Evolutionary conservation across 2,797 vertebrate genomes (phyloP).

Genomic region (Atherinosoma microstoma): DNA sequence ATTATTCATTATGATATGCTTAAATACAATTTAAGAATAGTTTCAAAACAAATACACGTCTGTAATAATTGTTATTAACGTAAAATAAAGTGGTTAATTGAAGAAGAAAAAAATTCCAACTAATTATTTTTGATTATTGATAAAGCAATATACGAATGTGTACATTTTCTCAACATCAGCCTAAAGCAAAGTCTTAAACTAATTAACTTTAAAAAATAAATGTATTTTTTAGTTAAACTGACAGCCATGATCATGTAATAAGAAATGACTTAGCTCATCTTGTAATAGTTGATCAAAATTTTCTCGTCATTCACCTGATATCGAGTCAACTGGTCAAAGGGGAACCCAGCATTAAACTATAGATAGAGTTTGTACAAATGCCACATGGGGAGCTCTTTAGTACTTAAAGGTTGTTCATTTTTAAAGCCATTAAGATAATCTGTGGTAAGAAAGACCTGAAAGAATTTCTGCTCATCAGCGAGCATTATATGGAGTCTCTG

Average conservation of each 20-base stretch:
- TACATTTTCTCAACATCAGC: neutral
- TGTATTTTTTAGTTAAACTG: neutral
- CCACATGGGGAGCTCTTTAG: neutral
- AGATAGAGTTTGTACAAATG: constrained; percentile 1
- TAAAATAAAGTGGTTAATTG: no score
- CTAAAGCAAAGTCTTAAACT: no score
- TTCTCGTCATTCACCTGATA: neutral
- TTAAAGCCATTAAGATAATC: neutral
- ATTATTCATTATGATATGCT: no score
- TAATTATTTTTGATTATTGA: neutral
- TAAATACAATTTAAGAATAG: no score
- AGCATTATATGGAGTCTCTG: constrained; percentile 3
- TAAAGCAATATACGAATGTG: neutral
- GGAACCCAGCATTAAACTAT: neutral
- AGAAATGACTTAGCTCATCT: neutral
- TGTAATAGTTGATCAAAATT: neutral
- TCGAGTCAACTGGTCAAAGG: neutral
- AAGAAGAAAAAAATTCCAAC: no score
- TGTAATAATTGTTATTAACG: no score
- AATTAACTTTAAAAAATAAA: no score
- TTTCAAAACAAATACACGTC: no score
- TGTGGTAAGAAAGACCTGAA: constrained; percentile 2
- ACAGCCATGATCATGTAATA: neutral
- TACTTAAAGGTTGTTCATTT: neutral
- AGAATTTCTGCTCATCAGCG: constrained; percentile 23